These are phyloP conservation scores for Geotrypetes seraphini DNA, from an alignment of 2,797 vertebrate genomes.

Conservation along the genomic window DNA sequence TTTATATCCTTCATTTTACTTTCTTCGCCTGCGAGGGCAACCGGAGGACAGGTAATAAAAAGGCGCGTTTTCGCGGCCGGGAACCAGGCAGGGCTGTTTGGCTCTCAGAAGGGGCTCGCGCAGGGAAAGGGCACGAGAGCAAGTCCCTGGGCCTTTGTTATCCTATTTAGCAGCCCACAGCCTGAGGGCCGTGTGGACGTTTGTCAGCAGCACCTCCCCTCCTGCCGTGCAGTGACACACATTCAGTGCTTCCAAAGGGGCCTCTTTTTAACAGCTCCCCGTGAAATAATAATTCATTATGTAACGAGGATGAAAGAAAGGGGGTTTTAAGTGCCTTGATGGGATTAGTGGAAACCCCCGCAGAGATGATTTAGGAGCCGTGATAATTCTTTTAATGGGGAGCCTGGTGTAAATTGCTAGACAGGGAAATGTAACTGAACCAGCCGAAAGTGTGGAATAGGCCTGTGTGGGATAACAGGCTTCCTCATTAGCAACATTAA, in stretches of 20 bases:
- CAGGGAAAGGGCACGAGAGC: neutral
- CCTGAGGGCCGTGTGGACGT: too few species aligned
- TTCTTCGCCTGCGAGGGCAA: constrained; percentile 25
- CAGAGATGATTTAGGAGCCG: constrained; percentile 69
- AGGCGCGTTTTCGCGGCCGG: too few species aligned
- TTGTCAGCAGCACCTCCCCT: constrained; percentile 6
- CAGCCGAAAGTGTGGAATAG: constrained; percentile 47
- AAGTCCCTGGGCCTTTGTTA: neutral
- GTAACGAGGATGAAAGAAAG: constrained; percentile 56
- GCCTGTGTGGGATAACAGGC: constrained; percentile 49
- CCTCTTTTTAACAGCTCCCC: constrained; percentile 60
- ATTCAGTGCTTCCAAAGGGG: constrained; percentile 45
- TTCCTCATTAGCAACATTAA: constrained; percentile 72
- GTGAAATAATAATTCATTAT: constrained; percentile 69
- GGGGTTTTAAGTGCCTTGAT: constrained; percentile 67
- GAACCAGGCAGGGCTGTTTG: neutral
- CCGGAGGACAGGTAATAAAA: constrained; percentile 12
- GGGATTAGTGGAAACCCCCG: constrained; percentile 64
- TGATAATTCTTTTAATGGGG: constrained; percentile 70
- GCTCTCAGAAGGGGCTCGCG: neutral
- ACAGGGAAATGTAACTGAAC: constrained; percentile 60
- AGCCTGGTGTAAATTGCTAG: constrained; percentile 67
- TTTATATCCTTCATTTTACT: constrained; percentile 67
- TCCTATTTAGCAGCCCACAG: too few species aligned
- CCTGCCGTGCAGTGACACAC: constrained; percentile 21